phyloP scores from a whole-genome alignment of 2,113 vertebrate species.

The Shinisaurus crocodilurus region DNA sequence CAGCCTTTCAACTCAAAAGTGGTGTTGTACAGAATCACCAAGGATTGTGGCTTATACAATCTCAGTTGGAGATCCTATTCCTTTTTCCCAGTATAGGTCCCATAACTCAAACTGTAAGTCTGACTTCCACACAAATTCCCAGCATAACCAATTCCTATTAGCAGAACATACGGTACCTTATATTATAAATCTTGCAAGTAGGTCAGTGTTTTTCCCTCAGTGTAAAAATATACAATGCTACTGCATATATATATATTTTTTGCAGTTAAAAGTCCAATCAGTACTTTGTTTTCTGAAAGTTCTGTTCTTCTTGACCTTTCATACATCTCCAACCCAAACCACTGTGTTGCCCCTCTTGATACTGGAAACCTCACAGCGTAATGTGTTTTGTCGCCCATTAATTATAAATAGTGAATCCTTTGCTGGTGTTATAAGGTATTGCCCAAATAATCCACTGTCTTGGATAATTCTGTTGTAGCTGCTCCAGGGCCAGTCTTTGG shows the following conservation, averaged over 20 bases:
- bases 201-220: slow-evolving; percentile 77
- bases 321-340: slow-evolving; percentile 97
- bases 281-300: slow-evolving; percentile 54
- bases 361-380: slow-evolving; percentile 92
- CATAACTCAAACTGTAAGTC: slow-evolving; percentile 66
- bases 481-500: slow-evolving; percentile 86
- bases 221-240: slow-evolving; percentile 82
- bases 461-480: slow-evolving; percentile 84
- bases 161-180: slow-evolving; percentile 74
- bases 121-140: slow-evolving; percentile 64
- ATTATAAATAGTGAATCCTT: slow-evolving; percentile 90
- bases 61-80: slow-evolving; percentile 55
- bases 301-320: slow-evolving; percentile 71
- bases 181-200: slow-evolving; percentile 78
- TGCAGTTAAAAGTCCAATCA: slow-evolving; percentile 64
- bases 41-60: slow-evolving; percentile 36
- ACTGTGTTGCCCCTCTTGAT: slow-evolving; percentile 87
- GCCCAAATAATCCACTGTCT: slow-evolving; percentile 93
- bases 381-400: slow-evolving; percentile 85
- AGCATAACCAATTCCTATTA: slow-evolving; percentile 62
- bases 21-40: slow-evolving; percentile 42
- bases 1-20: slow-evolving; percentile 48
- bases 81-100: slow-evolving; percentile 47
- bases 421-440: slow-evolving; percentile 89
- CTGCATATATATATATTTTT: slow-evolving; percentile 56